Evolutionary conservation across 2,888 invertebrate genomes (phyloP), one percentile per base, ranked within the genome.

Genomic region (Atethmia centrago): DNA sequence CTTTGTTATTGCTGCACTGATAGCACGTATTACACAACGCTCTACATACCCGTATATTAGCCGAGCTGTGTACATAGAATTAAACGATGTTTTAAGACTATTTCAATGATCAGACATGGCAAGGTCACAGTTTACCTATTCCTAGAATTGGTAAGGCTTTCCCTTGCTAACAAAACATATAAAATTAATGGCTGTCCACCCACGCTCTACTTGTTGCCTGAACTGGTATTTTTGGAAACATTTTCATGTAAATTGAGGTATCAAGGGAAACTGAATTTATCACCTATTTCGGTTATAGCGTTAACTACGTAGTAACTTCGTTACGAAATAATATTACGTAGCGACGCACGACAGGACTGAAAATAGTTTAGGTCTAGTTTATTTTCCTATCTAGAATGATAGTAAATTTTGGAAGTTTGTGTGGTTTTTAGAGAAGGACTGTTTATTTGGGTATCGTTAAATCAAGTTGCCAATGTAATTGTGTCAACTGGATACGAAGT

Each of bases 1-100:
- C 91, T 93, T 92, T 90, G 87, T 90, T 91, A 87, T 82, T 85
- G 78, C 84, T 82, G 83, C 81, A 82, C 83, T 87, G 86, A 84
- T 85, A 85, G 73, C 74, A 68, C 55, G 71, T 80, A 85, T 80
- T 80, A 80, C 80, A 85, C 74, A 79, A 81, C 61, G 59, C 67
- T 77, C 45, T 49, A 63, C 71, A 77, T 80, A 66, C 16, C 58
- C 63, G 21, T 66, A 56, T 74, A 79, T 71, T 79, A 74, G 67
- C 71, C 0, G 58, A 28, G 42, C 53, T 8, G 25, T 66, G 25
- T 42, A 56, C 59, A 47, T 59, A 31, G n/a, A 62, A 64, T 51
- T 62, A 40, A 45, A 64, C 58, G 2, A 28, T 61, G 53, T 49
- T 74, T 64, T 49, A 31, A 42, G 47, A 71, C 58, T 25, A 25